phyloP scores from a whole-genome alignment of 2,113 vertebrate species.

The Erythrocercus mccallii region DNA sequence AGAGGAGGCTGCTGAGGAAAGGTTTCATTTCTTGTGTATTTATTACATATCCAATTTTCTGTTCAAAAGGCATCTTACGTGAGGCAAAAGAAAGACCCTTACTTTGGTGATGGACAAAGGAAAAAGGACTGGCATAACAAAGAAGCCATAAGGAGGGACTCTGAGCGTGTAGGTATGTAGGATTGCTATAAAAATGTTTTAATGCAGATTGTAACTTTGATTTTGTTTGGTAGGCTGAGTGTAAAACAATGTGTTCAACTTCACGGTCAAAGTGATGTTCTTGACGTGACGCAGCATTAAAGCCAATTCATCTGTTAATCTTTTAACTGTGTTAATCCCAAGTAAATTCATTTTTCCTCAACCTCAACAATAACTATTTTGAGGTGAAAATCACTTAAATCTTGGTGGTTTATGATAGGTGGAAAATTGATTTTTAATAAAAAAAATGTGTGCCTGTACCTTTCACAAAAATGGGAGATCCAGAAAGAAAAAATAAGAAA shows the following conservation, averaged over 20 bases:
- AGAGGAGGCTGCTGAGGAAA: neutral
- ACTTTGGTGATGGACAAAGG: constrained; percentile 64
- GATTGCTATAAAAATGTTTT: neutral
- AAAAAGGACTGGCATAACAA: constrained; percentile 94
- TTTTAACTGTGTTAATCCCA: neutral
- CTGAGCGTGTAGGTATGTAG: constrained; percentile 81
- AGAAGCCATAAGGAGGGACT: constrained; percentile 82
- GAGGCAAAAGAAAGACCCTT: constrained; percentile 67
- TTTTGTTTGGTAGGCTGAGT: neutral
- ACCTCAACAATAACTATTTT: neutral
- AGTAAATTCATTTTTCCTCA: neutral
- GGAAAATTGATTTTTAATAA: neutral
- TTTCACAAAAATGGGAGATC: neutral
- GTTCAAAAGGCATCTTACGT: constrained; percentile 72
- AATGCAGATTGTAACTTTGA: neutral
- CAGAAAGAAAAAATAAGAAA: neutral
- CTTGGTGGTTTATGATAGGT: neutral
- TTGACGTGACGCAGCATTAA: neutral
- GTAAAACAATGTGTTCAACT: neutral
- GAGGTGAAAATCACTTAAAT: neutral
- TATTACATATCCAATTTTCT: neutral
- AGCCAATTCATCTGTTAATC: neutral
- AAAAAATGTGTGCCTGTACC: neutral
- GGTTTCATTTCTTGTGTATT: neutral
- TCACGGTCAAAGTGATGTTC: neutral